Conservation (phyloP, 2,797 vertebrate species). For the Perodicticus potto region DNA sequence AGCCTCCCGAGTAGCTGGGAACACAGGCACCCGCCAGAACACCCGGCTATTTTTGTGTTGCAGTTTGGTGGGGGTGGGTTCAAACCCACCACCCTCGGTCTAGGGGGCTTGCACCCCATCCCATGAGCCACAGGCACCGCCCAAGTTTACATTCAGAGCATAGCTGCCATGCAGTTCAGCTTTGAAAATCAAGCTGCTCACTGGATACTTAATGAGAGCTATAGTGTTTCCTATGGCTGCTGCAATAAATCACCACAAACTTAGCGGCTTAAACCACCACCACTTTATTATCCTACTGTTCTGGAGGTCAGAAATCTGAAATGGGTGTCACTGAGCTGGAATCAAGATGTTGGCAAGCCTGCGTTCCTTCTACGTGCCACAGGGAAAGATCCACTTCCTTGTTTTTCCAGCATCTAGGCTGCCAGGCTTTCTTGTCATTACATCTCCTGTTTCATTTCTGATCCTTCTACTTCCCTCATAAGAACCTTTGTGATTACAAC, state of each 20-base stretch:
- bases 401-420: neutral
- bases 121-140: no score
- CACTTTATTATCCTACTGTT: conserved; percentile 1
- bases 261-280: neutral
- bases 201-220: neutral
- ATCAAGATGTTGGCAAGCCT: neutral
- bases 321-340: neutral
- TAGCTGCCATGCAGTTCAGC: neutral
- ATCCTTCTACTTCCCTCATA: neutral
- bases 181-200: neutral
- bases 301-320: conserved; percentile 8
- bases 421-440: neutral
- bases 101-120: no score
- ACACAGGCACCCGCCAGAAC: no score
- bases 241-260: neutral
- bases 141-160: neutral
- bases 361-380: neutral
- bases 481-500: neutral
- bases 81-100: no score
- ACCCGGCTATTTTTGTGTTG: no score
- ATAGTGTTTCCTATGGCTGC: neutral
- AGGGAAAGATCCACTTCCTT: neutral
- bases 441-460: neutral
- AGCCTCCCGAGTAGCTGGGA: no score
- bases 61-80: no score